Evolutionary conservation across 2,113 vertebrate species (phyloP), one percentile per base, ranked within the genome.

Genomic region (Lasiurus borealis): DNA sequence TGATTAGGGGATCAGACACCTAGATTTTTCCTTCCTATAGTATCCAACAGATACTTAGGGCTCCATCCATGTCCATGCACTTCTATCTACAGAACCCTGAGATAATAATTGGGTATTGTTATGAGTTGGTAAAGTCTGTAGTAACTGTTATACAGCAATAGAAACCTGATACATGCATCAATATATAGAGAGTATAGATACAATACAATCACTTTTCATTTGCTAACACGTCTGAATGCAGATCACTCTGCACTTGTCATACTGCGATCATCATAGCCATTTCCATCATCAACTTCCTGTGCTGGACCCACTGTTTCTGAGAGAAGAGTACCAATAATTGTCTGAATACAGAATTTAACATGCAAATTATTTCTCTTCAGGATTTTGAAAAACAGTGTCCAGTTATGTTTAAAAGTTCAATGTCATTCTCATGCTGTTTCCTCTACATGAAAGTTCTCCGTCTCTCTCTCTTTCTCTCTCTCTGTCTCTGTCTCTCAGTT

Each of bases 41-140:
- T 3, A 40, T 23, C 4, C 2, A 62, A n/a, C 2, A 66, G 9
- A 13, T 19, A 34, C 7, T 18, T 73, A 27, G 15, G 34, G 1
- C 18, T 4, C 2, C 27, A 48, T 5, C 0, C 10, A n/a, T n/a
- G 7, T 5, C 6, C 6, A 25, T 2, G 25, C 0, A 4, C 8
- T 73, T 36, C 8, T 50, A 44, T 8, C 10, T 62, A 23, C 0
- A 40, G 50, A 77, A 90, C 1, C 48, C 3, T 52, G 14, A 88
- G 5, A 15, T 75, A 44, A 69, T 83, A 57, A 77, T n/a, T 25
- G 0, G 2, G 9, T 71, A 1, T 19, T 62, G 19, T 44, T 66
- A 68, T 48, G 14, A 48, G 5, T 36, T 7, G 10, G 18, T 27
- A 25, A 31, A 57, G 3, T 52, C 19, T 62, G 10, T 91, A 46